Evolutionary conservation across 2,113 vertebrate genomes (phyloP), one percentile per base, ranked within the genome.

Genomic region (Triplophysa dalaica): DNA sequence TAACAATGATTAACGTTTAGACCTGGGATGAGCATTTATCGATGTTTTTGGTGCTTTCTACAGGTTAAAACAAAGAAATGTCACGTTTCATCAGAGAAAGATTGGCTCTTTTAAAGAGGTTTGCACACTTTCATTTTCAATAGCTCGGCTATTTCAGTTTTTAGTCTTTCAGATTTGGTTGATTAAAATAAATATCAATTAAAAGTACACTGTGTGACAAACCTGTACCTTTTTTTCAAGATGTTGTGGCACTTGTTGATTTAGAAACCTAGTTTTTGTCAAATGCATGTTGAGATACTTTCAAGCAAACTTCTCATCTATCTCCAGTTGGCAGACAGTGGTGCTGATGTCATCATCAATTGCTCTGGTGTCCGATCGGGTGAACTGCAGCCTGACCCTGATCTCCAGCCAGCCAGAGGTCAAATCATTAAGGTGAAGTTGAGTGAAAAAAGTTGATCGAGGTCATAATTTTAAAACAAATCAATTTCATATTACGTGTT

Each of bases 81-180:
- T 98, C 75, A 93, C 89, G 84, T 95, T 99, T 89, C 90, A 96
- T 87, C 93, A 94, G 2, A 91, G 84, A 88, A 98, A 94, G 89
- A 92, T 98, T 17, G 75, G 90, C 22, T 97, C 95, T 69, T 95
- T 99, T 84, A 89, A 93, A 83, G 95, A 99, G 95, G 97, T 99
- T 72, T 87, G 94, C 82, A 11, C 24, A 5, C 26, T 1, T 6
- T 61, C 21, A 19, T 45, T 61, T 75, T 52, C 50, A 52, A 17
- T 12, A 45, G 43, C 10, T 11, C 9, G 11, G 43, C 13, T 17
- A 14, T 16, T 17, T 0, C 50, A 52, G 10, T 14, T 13, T 50
- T 50, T 4, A 50, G 14, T 52, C 50, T 16, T 16, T 1, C 14
- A 45, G 43, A 45, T 9, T 45, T 45, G 10, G 11, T 45, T 11